Evolutionary conservation across 2,797 vertebrate species (phyloP).

Genomic region (Sebastes variabilis): DNA sequence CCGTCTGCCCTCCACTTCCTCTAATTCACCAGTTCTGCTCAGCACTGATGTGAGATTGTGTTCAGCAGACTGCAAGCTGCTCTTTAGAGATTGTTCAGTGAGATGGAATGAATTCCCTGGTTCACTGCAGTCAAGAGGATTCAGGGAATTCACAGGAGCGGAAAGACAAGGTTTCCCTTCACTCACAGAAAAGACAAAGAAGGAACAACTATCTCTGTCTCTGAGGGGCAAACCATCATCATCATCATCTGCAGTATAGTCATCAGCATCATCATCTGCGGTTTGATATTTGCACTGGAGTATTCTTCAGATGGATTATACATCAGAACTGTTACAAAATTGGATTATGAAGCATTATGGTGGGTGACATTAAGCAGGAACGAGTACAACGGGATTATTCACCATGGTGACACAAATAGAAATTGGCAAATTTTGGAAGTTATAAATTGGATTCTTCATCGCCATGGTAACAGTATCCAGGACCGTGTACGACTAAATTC

Average conservation of each 20-base stretch:
- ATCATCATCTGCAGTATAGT: background rate
- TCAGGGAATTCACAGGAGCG: slow-evolving; percentile 40
- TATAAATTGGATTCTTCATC: background rate
- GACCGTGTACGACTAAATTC: background rate
- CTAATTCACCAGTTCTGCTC: background rate
- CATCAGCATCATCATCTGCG: background rate
- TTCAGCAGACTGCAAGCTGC: slow-evolving; percentile 6
- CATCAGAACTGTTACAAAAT: background rate
- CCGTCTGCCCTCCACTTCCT: background rate
- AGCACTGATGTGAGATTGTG: background rate
- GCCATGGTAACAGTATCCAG: background rate
- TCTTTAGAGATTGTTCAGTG: slow-evolving; percentile 55
- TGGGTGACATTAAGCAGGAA: background rate
- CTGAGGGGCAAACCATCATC: background rate
- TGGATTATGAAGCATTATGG: background rate
- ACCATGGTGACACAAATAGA: background rate
- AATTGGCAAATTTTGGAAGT: background rate
- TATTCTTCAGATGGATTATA: background rate
- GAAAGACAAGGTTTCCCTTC: slow-evolving; percentile 14
- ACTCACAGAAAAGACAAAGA: background rate
- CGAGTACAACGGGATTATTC: background rate
- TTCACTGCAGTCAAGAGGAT: slow-evolving; percentile 27
- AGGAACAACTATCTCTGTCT: background rate
- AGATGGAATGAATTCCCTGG: slow-evolving; percentile 43
- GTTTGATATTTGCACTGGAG: background rate